Evolutionary conservation across 1,140 invertebrate genomes (phyloP), one percentile per base, ranked within the genome.

Genomic region (Cotesia vestalis): DNA sequence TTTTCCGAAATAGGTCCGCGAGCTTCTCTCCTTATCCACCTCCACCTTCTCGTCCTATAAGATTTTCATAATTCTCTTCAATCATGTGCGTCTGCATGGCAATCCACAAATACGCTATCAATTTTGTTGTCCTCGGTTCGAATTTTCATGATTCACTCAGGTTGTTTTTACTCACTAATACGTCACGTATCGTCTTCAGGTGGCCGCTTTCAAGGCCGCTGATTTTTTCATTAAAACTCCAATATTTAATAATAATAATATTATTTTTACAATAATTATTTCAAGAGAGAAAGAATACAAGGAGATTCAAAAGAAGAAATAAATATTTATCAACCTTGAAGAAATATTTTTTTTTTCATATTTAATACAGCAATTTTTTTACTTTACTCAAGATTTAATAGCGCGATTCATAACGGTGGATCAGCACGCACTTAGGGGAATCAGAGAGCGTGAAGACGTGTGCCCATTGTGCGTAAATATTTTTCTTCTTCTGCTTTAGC

Each of bases 1-100:
- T 53, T 72, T 66, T 72, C 81, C 78, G 73, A 80, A 84, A 84
- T 84, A 72, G 70, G 78, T 76, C 74, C 63, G 57, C 63, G 73
- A 73, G 59, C 60, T 51, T 35, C 40, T 52, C 64, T 59, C 11
- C 53, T 51, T 52, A 14, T 52, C 14, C n/a, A 53, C 27, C 57
- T 27, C n/a, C 27, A 57, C n/a, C 34, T 51, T 51, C 12, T 66
- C 27, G 38, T 4, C 40, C 35, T 17, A 27, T 35, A 36, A 12
- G 17, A 4, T 61, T 46, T 61, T 53, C 53, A 35, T 40, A 57
- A 11, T 6, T 51, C 8, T 64, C 17, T 38, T 66, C 66, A 36
- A n/a, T 40, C 52, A n/a, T 11, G 11, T 35, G 20, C 59, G 14
- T 14, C 20, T 46, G 61, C 2, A 35, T 4, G 5, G 5, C 11